These are phyloP conservation scores for Gobionotothen gibberifrons DNA, from an alignment of 2,797 vertebrate species.

Conservation along the genomic window DNA sequence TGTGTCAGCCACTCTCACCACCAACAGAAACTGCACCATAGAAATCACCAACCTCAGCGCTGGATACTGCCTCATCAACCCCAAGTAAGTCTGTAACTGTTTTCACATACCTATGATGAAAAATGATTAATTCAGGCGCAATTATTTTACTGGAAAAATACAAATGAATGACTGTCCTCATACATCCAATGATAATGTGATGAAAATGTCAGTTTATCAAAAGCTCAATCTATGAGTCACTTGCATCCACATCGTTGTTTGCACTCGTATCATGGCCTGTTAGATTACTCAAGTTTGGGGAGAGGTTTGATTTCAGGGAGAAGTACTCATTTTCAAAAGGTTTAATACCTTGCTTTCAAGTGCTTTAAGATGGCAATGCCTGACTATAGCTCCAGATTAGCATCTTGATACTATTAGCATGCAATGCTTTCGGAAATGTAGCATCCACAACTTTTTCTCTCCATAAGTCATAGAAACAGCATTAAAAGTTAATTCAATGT, in stretches of 20 bases:
- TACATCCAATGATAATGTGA: neutral
- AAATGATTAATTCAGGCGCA: neutral
- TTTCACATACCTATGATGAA: neutral
- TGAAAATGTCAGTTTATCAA: neutral
- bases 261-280: neutral
- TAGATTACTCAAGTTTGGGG: neutral
- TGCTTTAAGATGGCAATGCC: constrained; percentile 2
- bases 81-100: constrained; percentile 74
- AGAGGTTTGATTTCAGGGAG: neutral
- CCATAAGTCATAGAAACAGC: neutral
- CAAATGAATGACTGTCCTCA: neutral
- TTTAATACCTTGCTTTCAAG: constrained; percentile 21
- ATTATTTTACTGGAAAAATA: neutral
- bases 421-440: neutral
- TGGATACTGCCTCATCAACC: constrained; percentile 78
- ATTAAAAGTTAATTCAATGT: neutral
- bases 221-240: neutral
- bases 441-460: neutral
- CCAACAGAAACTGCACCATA: constrained; percentile 81
- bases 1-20: constrained; percentile 77
- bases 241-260: neutral
- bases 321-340: neutral
- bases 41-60: constrained; percentile 77
- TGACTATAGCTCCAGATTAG: constrained; percentile 15
- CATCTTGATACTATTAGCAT: constrained; percentile 11